Conservation (phyloP, 1,140 invertebrate genomes). For the Pogonus chalceus region DNA sequence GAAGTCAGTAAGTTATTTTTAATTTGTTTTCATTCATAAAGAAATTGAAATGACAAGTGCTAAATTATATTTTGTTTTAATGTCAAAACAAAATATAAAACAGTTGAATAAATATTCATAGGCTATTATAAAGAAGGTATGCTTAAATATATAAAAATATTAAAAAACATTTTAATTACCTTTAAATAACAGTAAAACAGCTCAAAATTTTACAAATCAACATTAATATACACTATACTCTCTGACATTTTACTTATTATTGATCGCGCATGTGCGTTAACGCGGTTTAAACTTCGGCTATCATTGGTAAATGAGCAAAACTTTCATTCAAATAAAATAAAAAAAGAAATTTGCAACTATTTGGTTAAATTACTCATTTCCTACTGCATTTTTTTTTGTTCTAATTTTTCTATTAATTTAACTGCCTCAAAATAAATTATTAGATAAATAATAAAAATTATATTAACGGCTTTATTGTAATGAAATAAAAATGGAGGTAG, state of each 20-base stretch:
- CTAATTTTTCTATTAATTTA: no score
- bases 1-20: background rate
- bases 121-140: no score
- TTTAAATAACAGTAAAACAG: background rate
- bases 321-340: no score
- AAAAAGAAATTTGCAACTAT: no score
- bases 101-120: no score
- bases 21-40: background rate
- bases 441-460: no score
- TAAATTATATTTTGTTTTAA: background rate
- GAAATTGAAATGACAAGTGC: background rate
- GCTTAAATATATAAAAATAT: background rate
- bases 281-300: background rate
- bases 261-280: background rate
- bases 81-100: background rate
- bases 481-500: no score
- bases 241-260: constrained; percentile 6
- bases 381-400: no score
- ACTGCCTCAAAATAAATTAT: no score
- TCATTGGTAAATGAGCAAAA: no score
- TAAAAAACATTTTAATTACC: background rate
- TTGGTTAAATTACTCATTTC: no score
- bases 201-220: background rate
- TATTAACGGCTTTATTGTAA: no score
- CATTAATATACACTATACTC: background rate